Evolutionary conservation across 2,888 invertebrate genomes (phyloP).

Genomic region (Tinea semifulvella): DNA sequence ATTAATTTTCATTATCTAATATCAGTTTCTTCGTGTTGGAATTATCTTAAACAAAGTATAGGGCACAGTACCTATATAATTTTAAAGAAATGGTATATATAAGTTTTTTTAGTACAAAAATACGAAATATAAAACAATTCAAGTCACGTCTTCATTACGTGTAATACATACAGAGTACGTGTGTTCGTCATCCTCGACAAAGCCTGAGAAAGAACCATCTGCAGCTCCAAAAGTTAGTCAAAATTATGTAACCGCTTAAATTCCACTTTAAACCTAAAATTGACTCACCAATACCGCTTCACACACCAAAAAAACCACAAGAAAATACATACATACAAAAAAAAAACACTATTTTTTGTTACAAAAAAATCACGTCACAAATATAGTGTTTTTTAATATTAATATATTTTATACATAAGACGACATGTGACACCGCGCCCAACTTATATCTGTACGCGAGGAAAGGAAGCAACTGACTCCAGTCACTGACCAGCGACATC

Average conservation of each 20-base stretch:
- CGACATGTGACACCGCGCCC: no score
- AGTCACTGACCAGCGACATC: no score
- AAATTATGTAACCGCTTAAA: slow-evolving; percentile 1
- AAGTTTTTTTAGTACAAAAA: neutral
- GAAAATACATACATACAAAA: neutral
- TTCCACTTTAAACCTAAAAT: neutral
- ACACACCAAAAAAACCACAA: neutral
- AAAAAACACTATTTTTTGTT: neutral
- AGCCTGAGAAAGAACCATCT: neutral
- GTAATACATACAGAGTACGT: slow-evolving; percentile 3
- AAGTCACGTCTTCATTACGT: slow-evolving; percentile 3
- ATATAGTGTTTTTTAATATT: no score
- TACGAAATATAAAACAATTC: neutral
- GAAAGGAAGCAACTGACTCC: no score
- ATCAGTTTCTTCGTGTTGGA: no score
- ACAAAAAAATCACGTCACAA: neutral
- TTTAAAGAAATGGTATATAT: neutral
- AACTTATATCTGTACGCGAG: no score
- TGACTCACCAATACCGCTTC: neutral
- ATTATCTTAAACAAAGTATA: no score
- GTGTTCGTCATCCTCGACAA: slow-evolving; percentile 1
- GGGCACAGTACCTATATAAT: no score
- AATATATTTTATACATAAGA: no score
- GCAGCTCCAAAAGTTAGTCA: neutral
- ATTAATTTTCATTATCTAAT: no score